Evolutionary conservation across 2,113 vertebrate species (phyloP).

Genomic region (Odocoileus hemionus): DNA sequence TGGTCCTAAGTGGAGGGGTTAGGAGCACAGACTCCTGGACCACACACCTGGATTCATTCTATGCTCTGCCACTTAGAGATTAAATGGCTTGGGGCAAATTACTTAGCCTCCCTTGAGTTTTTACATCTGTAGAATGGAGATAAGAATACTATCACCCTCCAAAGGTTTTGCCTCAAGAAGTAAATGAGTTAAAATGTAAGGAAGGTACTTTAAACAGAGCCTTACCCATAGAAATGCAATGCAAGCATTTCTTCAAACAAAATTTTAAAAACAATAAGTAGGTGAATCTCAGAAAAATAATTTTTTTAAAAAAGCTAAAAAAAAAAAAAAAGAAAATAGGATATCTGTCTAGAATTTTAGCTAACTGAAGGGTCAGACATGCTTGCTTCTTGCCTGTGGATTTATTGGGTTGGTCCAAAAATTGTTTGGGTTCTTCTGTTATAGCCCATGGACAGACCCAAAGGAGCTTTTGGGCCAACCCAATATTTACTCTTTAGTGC

Average conservation of each 20-base stretch:
- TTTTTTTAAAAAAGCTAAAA: not conserved
- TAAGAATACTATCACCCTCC: not conserved
- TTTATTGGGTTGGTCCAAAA: not conserved
- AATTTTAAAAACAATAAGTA: not conserved
- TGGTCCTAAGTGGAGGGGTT: not conserved
- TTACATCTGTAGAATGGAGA: not conserved
- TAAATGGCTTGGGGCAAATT: not conserved
- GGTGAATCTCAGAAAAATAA: not conserved
- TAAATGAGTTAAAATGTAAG: not conserved
- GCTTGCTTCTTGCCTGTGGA: not conserved
- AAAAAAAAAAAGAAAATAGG: not conserved
- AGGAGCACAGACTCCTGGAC: not conserved
- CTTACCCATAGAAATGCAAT: not conserved
- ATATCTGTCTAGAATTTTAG: not conserved
- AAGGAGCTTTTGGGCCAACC: not conserved
- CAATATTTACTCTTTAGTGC: not conserved
- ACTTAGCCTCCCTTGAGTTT: not conserved
- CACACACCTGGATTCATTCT: not conserved
- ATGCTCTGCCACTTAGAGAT: not conserved
- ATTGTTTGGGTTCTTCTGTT: not conserved
- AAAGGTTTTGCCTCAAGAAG: not conserved
- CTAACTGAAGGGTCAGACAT: not conserved
- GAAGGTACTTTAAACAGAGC: not conserved
- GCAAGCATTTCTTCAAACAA: not conserved
- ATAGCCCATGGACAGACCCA: not conserved